These are phyloP conservation scores for Chromobotia macracanthus DNA, from an alignment of 2,797 vertebrate species.

Conservation along the genomic window DNA sequence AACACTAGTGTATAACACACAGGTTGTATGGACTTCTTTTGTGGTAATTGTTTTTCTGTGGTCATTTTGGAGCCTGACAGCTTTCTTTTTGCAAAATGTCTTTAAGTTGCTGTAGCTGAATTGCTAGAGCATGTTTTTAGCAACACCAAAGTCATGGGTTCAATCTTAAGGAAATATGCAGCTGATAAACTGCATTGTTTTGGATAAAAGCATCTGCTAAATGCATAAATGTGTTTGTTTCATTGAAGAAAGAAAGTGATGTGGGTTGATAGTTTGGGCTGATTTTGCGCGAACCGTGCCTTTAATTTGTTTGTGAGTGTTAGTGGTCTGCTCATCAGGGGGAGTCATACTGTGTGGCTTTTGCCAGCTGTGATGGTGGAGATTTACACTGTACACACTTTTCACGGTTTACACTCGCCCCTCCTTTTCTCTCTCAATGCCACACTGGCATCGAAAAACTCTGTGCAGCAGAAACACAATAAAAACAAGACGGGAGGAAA, in stretches of 20 bases:
- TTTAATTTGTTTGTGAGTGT: slow-evolving; percentile 5
- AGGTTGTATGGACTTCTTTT: too few relatives aligned
- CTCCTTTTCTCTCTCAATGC: slow-evolving; percentile 26
- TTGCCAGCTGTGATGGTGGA: slow-evolving; percentile 78
- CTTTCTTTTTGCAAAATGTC: too few relatives aligned
- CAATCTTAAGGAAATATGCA: too few relatives aligned
- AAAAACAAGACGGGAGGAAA: too few relatives aligned
- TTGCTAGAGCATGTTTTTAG: too few relatives aligned
- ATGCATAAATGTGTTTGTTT: background rate
- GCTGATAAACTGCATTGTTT: too few relatives aligned
- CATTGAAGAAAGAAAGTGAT: background rate
- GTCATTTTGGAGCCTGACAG: too few relatives aligned
- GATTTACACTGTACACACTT: slow-evolving; percentile 75
- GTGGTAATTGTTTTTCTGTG: too few relatives aligned
- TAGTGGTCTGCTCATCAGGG: slow-evolving; percentile 58
- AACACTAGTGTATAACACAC: too few relatives aligned
- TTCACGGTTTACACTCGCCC: slow-evolving; percentile 70
- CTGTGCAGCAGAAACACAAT: slow-evolving; percentile 26
- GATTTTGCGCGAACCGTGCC: background rate
- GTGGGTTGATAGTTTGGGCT: background rate
- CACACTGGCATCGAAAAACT: slow-evolving; percentile 27
- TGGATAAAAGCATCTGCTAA: too few relatives aligned
- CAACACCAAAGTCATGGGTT: too few relatives aligned
- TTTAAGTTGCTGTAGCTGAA: too few relatives aligned
- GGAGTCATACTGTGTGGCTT: slow-evolving; percentile 77